Evolutionary conservation across 2,888 invertebrate species (phyloP), one percentile per base, ranked within the genome.

Genomic region (Drosophila lutescens): DNA sequence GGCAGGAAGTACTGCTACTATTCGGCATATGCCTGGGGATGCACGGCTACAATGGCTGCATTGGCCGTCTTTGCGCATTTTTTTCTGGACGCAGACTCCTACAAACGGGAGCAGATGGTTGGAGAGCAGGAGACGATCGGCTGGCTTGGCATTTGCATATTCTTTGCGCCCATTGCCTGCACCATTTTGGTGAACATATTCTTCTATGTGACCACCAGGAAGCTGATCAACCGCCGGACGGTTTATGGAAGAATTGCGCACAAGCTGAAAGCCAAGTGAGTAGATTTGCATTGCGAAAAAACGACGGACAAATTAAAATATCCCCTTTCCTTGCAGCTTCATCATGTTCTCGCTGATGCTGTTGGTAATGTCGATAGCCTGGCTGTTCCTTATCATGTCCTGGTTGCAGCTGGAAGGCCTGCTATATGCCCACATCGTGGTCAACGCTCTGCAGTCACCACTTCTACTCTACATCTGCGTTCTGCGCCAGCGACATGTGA

Each of bases 1-100:
- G 96, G 96, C 0, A 94, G 95, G 69, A 97, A 97, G 92, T 97
- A 97, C 90, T 97, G 97, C 88, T 97, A 97, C 89, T 97, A 97
- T 90, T 97, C 97, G 0, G 93, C 93, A 43, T 97, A 96, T 80
- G 96, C 96, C 0, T 97, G 97, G 96, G 94, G 94, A 6, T 94
- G 94, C 76, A 97, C 97, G 0, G 90, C 94, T 0, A 89, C 94
- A 20, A 95, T 97, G 94, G 95, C 96, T 0, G 93, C 93, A 0
- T 93, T 97, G 86, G 97, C 97, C 0, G 93, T 97, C 50, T 96
- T 96, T 90, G 96, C 97, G 0, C 97, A 97, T 91, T 96, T 96
- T 88, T 94, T 96, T 38, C 93, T 97, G 60, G 95, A 95, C 49
- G 94, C 93, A 15, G 93, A 93, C 5, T 79, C 90, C 2, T 90